phyloP scores from a whole-genome alignment of 2,113 vertebrate species.

The Vulpes vulpes region DNA sequence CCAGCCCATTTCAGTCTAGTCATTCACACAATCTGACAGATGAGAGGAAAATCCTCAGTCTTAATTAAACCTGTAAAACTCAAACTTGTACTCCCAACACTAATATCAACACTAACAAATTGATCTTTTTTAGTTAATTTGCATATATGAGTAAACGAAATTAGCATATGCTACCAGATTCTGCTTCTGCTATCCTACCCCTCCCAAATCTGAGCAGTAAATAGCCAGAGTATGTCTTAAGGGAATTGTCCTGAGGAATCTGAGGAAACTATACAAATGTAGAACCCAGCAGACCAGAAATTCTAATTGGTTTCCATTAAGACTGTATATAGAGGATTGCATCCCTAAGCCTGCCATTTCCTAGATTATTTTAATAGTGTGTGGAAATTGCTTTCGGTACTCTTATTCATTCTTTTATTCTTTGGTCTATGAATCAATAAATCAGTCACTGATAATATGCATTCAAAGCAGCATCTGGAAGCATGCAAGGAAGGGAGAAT shows the following conservation, averaged over 20 bases:
- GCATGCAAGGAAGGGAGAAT: background rate
- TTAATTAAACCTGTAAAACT: conserved; percentile 30
- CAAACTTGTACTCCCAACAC: background rate
- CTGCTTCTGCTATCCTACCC: background rate
- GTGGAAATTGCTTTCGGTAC: background rate
- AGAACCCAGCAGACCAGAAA: background rate
- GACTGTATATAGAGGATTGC: background rate
- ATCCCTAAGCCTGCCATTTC: background rate
- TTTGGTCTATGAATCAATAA: background rate
- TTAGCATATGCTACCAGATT: background rate
- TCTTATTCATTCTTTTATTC: conserved; percentile 4
- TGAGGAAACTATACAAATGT: background rate
- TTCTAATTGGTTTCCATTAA: background rate
- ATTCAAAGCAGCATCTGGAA: background rate
- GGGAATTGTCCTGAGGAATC: background rate
- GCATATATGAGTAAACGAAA: background rate
- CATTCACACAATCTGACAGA: background rate
- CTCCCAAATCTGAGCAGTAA: background rate
- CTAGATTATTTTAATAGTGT: background rate
- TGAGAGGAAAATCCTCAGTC: background rate
- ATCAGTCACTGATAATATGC: background rate
- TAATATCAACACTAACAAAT: background rate
- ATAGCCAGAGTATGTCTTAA: background rate
- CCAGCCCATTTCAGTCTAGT: background rate
- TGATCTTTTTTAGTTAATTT: background rate